Base-by-base conservation (phyloP, 2,797 vertebrate genomes). In the Clarias laeviceps region DNA sequence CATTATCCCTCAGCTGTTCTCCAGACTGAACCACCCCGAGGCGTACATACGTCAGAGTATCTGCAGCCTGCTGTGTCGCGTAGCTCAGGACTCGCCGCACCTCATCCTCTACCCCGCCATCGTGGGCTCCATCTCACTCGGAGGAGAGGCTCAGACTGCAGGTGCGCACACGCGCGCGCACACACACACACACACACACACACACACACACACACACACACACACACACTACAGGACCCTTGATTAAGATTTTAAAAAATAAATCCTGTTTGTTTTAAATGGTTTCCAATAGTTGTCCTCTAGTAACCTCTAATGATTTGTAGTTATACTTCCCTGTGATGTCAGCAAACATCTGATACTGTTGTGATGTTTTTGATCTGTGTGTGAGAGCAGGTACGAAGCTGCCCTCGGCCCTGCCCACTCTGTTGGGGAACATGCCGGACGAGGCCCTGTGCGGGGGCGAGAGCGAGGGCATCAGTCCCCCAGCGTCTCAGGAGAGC, bases 1-100 rank as follows among this genome's bases (percentile, higher is more conserved):
- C 20, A 99, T 99, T 89, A 99, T 99, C 87, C 98, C 98, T 20
- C 98, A 99, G 90, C 96, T 99, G 14, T 99, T 99, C 90, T 99
- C 98, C 8, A 97, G 98, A 45, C 95, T 99, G 81, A 99, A 99
- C 91, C 98, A 99, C 82, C 98, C 98, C 0, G 98, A 99, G 88
- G 97, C 98, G 0, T 99, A 99, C 54, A 98, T 99, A 72, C 95
- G 98, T 5, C 98, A 99, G 88, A 99, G 98, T 87, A 99, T 99
- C 86, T 99, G 98, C 92, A 99, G 97, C 90, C 94, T 99, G 68
- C 90, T 99, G 32, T 99, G 98, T 85, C 96, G 98, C 1, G 98
- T 99, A 82, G 98, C 98, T 68, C 97, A 99, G 80, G 98, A 99
- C 93, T 99, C 98, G 0, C 97, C 98, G 4, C 97, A 99, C 85